A percentile compares a stretch with the other conserved stretches of the same genome.
phyloP scores from a whole-genome alignment of 92 coral and sea anemone genomes.

The Porites divaricata region DNA sequence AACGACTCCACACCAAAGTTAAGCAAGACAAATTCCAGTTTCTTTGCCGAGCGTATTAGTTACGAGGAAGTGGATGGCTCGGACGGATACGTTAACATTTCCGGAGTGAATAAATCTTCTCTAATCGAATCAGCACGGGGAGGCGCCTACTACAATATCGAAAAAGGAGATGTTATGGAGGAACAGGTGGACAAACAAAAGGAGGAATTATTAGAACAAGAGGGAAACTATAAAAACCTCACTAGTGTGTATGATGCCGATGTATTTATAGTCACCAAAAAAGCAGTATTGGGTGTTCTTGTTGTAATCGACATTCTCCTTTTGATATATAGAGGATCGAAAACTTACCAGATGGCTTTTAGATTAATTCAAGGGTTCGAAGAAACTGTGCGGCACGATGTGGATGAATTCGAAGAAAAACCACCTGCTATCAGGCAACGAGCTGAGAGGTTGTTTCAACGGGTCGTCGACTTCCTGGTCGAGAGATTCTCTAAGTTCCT shows the following conservation, averaged over 20 bases:
- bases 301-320: constrained; percentile 72
- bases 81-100: constrained; percentile 43
- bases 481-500: constrained; percentile 58
- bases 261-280: constrained; percentile 55
- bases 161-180: constrained; percentile 72
- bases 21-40: constrained; percentile 18
- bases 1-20: constrained; percentile 27
- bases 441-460: constrained; percentile 27
- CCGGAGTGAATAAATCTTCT: constrained; percentile 58
- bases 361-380: constrained; percentile 76
- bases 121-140: constrained; percentile 47
- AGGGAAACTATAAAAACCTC: constrained; percentile 46
- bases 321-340: constrained; percentile 69
- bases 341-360: constrained; percentile 73
- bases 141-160: constrained; percentile 57
- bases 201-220: constrained; percentile 39
- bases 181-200: constrained; percentile 72
- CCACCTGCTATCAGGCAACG: constrained; percentile 29
- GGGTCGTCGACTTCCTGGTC: constrained; percentile 50
- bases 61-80: constrained; percentile 48
- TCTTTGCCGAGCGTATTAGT: constrained; percentile 63
- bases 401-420: constrained; percentile 59
- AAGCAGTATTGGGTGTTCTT: constrained; percentile 60
- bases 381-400: constrained; percentile 66
- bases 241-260: constrained; percentile 65